Evolutionary conservation across 2,113 vertebrate genomes (phyloP), one percentile per base, ranked within the genome.

Genomic region (Neomonachus schauinslandi): DNA sequence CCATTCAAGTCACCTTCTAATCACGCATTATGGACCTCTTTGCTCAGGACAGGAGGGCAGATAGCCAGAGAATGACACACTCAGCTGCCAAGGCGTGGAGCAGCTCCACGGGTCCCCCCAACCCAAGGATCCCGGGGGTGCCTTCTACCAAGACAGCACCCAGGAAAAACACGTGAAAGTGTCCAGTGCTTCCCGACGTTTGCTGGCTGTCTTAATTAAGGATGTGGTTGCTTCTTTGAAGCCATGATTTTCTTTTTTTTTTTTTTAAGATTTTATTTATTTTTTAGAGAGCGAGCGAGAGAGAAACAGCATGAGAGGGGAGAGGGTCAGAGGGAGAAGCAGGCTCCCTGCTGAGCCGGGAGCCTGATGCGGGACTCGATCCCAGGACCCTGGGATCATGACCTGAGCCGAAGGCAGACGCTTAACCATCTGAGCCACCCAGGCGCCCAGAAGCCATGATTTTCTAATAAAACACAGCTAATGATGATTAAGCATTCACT

Each of bases 71-170:
- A 28, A 18, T 0, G 7, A 4, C 26, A 28, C 14, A 0, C 2
- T 13, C 11, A 18, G 5, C 1, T n/a, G 1, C 31, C 61, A 36
- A n/a, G 46, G 33, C 2, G 0, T 19, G 1, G 1, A 24, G 3
- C 1, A 39, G 16, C 15, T 31, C 19, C 39, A 1, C 5, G 18
- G 24, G 39, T 1, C 4, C 18, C 31, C 28, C 16, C 0, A 5
- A 13, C 24, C 31, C 46, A 21, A 53, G 12, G 2, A 28, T 16
- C 19, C 26, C 2, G 1, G 16, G 7, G 39, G 22, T 7, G 7
- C 5, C 22, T 21, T 26, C 61, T 89, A 28, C 39, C n/a, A 53
- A 33, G 22, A 16, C 3, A 39, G 9, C 3, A 15, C 18, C 46
- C 4, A 39, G n/a, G 46, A 49, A 36, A 86, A 57, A 19, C 18